Evolutionary conservation across 2,797 vertebrate genomes (phyloP).

Genomic region (Nyctalus aviator): DNA sequence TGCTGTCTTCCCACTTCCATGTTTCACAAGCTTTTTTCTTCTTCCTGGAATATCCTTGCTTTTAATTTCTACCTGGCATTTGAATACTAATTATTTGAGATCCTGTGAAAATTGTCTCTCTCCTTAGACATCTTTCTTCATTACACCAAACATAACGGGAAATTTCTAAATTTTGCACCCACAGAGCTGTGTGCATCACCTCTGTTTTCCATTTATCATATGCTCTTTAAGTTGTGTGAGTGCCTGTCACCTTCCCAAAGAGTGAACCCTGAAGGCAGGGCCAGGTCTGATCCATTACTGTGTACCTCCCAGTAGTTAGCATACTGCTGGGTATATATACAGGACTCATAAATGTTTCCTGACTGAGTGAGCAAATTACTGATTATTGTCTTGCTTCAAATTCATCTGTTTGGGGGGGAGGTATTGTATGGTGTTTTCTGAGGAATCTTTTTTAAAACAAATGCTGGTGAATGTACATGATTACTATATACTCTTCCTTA

Average conservation of each 20-base stretch:
- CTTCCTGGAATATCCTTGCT: background rate
- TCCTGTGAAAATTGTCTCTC: background rate
- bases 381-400: background rate
- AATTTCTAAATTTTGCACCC: background rate
- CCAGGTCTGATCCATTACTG: background rate
- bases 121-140: background rate
- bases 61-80: background rate
- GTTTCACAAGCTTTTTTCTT: background rate
- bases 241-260: background rate
- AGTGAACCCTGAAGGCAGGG: background rate
- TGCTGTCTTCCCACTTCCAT: background rate
- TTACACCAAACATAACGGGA: background rate
- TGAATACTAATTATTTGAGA: background rate
- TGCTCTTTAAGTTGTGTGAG: background rate
- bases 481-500: background rate
- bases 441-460: background rate
- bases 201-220: background rate
- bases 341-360: background rate
- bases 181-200: background rate
- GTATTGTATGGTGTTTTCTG: background rate
- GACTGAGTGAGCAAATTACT: background rate
- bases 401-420: background rate
- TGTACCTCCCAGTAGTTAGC: background rate
- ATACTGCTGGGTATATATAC: background rate
- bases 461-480: background rate